Conservation (phyloP, 2,888 invertebrate species). For the Eulithis testata region DNA sequence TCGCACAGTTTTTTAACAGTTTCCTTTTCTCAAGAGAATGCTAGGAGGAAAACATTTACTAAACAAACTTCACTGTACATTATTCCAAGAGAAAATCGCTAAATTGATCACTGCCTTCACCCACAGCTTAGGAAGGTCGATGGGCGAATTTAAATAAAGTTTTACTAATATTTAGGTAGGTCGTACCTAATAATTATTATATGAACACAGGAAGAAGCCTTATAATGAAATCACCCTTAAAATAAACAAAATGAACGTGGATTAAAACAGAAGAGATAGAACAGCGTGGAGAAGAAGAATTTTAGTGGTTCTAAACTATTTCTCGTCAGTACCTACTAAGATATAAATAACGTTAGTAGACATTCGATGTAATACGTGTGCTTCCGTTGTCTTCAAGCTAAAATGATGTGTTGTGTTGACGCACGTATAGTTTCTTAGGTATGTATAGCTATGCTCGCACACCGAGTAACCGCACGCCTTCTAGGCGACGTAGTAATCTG, state of each 20-base stretch:
- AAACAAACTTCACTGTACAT: conserved; percentile 25
- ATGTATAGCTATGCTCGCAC: conserved; percentile 5
- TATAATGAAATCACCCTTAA: too few species aligned
- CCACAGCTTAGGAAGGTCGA: conserved; percentile 4
- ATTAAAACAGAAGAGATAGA: too few species aligned
- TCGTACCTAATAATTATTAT: too few species aligned
- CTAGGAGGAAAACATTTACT: conserved; percentile 24
- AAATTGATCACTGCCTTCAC: conserved; percentile 27
- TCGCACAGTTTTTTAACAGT: conserved; percentile 6
- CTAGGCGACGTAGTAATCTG: conserved; percentile 22
- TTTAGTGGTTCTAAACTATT: too few species aligned
- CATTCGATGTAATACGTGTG: not conserved
- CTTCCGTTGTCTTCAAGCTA: not conserved
- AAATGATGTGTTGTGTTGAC: conserved; percentile 1
- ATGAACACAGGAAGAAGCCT: too few species aligned
- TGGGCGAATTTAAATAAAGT: not conserved
- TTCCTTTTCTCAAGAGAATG: conserved; percentile 8
- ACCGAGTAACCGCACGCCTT: conserved; percentile 19
- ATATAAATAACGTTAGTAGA: too few species aligned
- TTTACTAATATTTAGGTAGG: not conserved
- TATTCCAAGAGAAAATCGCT: conserved; percentile 25
- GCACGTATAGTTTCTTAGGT: not conserved
- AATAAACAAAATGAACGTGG: too few species aligned
- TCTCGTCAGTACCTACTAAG: too few species aligned
- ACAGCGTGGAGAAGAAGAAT: too few species aligned